phyloP scores from a whole-genome alignment of 2,888 invertebrate species.

The Neoascia interrupta region DNA sequence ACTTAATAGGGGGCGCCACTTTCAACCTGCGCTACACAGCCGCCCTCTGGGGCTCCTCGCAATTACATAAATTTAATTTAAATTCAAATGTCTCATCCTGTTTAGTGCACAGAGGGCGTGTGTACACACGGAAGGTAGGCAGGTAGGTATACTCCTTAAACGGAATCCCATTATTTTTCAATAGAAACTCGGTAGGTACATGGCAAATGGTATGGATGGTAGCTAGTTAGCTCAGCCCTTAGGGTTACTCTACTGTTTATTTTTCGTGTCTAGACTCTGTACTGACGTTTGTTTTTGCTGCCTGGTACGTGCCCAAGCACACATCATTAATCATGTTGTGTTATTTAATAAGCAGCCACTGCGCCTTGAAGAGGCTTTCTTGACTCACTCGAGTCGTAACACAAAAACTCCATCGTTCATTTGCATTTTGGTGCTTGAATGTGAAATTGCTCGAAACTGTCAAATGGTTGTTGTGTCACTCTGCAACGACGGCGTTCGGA shows the following conservation, averaged over 20 bases:
- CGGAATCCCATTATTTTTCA: conserved; percentile 40
- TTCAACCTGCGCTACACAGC: not conserved
- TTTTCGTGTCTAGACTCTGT: conserved; percentile 43
- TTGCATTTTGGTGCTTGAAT: conserved; percentile 35
- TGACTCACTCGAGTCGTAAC: too few species aligned
- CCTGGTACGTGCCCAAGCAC: conserved; percentile 56
- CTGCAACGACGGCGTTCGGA: conserved; percentile 3
- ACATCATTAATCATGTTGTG: conserved; percentile 52
- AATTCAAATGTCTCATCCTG: conserved; percentile 56
- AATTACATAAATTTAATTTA: conserved; percentile 59
- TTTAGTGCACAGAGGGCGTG: not conserved
- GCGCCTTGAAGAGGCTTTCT: conserved; percentile 10
- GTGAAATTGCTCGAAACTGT: conserved; percentile 15
- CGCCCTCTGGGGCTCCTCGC: not conserved
- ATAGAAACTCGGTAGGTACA: not conserved
- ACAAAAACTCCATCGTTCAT: conserved; percentile 55
- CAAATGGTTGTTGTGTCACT: conserved; percentile 22
- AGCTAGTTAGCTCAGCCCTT: not conserved
- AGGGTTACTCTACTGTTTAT: conserved; percentile 16
- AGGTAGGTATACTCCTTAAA: conserved; percentile 25
- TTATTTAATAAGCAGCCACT: conserved; percentile 27
- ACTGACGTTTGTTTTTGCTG: not conserved
- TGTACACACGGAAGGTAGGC: not conserved
- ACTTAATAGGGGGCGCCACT: conserved; percentile 34
- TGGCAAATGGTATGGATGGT: not conserved